Evolutionary conservation across 2,888 invertebrate genomes (phyloP).

Genomic region (Crepidodera aurea): DNA sequence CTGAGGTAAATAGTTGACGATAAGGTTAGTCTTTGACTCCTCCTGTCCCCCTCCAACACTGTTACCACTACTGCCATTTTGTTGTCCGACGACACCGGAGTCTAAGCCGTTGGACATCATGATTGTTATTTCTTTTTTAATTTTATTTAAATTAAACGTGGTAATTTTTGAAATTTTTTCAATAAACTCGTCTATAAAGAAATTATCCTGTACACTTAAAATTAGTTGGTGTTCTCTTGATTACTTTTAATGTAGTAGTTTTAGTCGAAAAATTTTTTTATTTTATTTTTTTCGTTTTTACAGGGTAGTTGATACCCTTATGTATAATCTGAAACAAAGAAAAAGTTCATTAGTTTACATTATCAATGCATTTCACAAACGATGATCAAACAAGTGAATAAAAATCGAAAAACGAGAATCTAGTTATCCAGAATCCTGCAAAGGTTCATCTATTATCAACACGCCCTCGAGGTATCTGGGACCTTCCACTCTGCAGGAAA

Average conservation of each 20-base stretch:
- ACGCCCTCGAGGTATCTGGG: no score
- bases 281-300: slow-evolving; percentile 38
- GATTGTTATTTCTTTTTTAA: slow-evolving; percentile 41
- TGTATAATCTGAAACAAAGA: slow-evolving; percentile 52
- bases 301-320: slow-evolving; percentile 43
- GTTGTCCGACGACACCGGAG: slow-evolving; percentile 79
- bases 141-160: slow-evolving; percentile 49
- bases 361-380: no score
- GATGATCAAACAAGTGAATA: no score
- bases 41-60: slow-evolving; percentile 72
- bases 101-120: slow-evolving; percentile 89
- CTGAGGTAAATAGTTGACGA: slow-evolving; percentile 99
- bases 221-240: slow-evolving; percentile 41
- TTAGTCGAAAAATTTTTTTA: slow-evolving; percentile 33
- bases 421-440: no score
- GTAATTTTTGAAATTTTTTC: slow-evolving; percentile 41
- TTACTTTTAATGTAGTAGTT: slow-evolving; percentile 40
- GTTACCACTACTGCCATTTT: slow-evolving; percentile 76
- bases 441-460: no score
- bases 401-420: no score
- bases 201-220: slow-evolving; percentile 42
- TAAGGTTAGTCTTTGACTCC: slow-evolving; percentile 97
- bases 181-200: slow-evolving; percentile 50
- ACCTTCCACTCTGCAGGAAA: no score
- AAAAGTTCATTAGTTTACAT: slow-evolving; percentile 25